A percentile compares a stretch with the other conserved stretches of the same genome.
These are phyloP conservation scores for Papilio polyxenes DNA, from an alignment of 1,140 invertebrate species.

Conservation along the genomic window DNA sequence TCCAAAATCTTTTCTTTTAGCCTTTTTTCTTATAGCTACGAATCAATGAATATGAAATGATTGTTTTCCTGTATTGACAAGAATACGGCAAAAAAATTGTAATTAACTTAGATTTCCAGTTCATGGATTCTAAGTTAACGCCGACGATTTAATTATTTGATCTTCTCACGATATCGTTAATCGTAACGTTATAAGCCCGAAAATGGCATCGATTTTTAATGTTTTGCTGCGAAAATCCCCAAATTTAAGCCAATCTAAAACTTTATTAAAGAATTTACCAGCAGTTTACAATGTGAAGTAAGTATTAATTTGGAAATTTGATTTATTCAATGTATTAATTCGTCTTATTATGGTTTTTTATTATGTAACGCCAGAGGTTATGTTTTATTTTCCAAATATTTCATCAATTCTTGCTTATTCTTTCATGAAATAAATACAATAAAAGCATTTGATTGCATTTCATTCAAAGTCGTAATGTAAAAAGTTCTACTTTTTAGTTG, in stretches of 20 bases:
- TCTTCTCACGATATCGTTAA: slow-evolving; percentile 27
- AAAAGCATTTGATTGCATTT: background rate
- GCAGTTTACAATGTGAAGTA: slow-evolving; percentile 76
- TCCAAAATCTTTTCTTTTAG: slow-evolving; percentile 2
- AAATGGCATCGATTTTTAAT: slow-evolving; percentile 78
- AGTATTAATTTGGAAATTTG: slow-evolving; percentile 51
- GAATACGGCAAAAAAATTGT: background rate
- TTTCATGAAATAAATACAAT: slow-evolving; percentile 24
- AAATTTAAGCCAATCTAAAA: slow-evolving; percentile 63
- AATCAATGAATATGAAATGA: background rate
- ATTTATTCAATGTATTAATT: slow-evolving; percentile 11
- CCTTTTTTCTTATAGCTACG: background rate
- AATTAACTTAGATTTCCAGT: background rate
- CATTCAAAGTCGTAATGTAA: background rate
- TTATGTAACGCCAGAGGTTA: slow-evolving; percentile 75
- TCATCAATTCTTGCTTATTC: slow-evolving; percentile 39
- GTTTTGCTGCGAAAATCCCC: slow-evolving; percentile 77
- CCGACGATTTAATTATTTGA: background rate
- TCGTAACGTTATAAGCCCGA: slow-evolving; percentile 43
- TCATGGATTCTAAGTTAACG: background rate
- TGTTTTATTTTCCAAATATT: slow-evolving; percentile 37
- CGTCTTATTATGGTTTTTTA: slow-evolving; percentile 41
- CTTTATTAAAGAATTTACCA: slow-evolving; percentile 68
- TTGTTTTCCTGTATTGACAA: background rate
- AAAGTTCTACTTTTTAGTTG: background rate